Evolutionary conservation across 2,797 vertebrate species (phyloP).

Genomic region (Bovichtus diacanthus): DNA sequence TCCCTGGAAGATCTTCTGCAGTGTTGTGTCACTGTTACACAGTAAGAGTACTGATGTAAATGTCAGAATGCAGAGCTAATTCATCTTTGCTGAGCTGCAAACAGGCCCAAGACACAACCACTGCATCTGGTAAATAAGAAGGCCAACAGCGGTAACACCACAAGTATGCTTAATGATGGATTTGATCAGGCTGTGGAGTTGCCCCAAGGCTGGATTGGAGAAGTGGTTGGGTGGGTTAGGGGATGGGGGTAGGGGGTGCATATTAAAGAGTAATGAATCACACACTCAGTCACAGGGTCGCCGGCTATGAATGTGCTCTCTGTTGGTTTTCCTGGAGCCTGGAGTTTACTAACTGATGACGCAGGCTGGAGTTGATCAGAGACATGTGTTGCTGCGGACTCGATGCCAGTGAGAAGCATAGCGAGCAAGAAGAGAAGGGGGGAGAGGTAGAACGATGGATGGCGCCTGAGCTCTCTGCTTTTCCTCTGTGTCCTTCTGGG

Average conservation of each 20-base stretch:
- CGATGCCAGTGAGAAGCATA: conserved; percentile 82
- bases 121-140: conserved; percentile 77
- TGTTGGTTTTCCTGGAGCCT: conserved; percentile 89
- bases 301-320: conserved; percentile 88
- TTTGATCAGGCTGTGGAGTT: conserved; percentile 80
- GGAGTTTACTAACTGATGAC: conserved; percentile 89
- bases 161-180: conserved; percentile 82
- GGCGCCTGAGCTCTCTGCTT: conserved; percentile 76
- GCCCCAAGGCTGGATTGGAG: conserved; percentile 79
- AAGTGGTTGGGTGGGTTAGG: conserved; percentile 78
- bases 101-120: conserved; percentile 59
- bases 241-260: conserved; percentile 71
- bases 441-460: conserved; percentile 70
- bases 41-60: conserved; percentile 35
- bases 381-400: conserved; percentile 86
- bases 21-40: conserved; percentile 4
- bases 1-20: conserved; percentile 14
- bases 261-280: conserved; percentile 90
- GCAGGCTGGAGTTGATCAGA: conserved; percentile 89
- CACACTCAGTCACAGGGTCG: conserved; percentile 89
- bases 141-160: conserved; percentile 74
- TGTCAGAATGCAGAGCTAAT: conserved; percentile 61
- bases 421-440: conserved; percentile 62
- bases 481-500: conserved; percentile 73
- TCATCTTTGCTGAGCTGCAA: conserved; percentile 55